These are phyloP conservation scores for Rhinella marina DNA, from an alignment of 2,797 vertebrate genomes.

Conservation along the genomic window DNA sequence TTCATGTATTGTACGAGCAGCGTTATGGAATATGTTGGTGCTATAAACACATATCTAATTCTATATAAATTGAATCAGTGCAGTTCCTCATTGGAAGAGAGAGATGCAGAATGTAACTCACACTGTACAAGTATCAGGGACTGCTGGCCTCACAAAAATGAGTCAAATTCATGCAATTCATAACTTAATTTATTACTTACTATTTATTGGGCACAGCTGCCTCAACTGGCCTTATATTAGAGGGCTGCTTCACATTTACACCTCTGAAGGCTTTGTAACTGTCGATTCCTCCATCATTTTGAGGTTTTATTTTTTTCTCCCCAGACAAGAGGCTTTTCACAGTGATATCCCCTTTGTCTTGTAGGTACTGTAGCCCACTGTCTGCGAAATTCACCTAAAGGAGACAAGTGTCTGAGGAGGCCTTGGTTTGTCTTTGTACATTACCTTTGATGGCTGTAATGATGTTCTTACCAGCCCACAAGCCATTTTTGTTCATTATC, in stretches of 20 bases:
- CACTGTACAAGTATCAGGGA: too few species aligned
- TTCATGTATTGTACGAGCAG: too few species aligned
- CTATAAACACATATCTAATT: too few species aligned
- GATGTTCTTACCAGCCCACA: slow-evolving; percentile 19
- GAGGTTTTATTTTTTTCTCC: neutral
- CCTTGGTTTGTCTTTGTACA: slow-evolving; percentile 32
- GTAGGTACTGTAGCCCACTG: neutral
- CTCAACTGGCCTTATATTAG: too few species aligned
- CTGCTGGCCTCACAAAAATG: too few species aligned
- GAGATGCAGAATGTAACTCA: too few species aligned
- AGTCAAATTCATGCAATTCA: too few species aligned
- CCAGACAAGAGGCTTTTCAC: neutral
- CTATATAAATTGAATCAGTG: too few species aligned
- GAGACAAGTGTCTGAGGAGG: slow-evolving; percentile 16
- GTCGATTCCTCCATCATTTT: neutral
- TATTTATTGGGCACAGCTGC: too few species aligned
- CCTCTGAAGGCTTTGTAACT: neutral
- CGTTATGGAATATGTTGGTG: too few species aligned
- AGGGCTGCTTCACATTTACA: neutral
- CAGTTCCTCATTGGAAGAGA: too few species aligned
- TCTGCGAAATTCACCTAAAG: slow-evolving; percentile 18
- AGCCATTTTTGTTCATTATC: slow-evolving; percentile 53
- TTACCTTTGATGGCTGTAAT: slow-evolving; percentile 33
- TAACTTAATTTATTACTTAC: too few species aligned
- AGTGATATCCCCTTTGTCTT: neutral